A percentile compares a stretch with the other conserved stretches of the same genome.
Conservation (phyloP, 2,888 invertebrate species). For the Dynastes hyllus region DNA sequence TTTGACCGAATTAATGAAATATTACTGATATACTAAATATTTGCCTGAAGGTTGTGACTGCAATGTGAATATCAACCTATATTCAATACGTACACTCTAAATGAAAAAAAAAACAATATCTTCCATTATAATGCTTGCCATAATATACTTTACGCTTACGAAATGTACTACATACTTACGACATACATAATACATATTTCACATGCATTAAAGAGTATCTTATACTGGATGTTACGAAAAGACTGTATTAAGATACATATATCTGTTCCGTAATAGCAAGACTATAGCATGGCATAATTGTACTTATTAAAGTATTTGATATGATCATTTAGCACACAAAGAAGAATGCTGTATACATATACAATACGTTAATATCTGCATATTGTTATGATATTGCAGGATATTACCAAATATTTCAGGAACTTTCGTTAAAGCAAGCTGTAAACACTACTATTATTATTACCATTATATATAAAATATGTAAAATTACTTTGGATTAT, state of each 20-base stretch:
- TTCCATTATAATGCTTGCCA: constrained; percentile 43
- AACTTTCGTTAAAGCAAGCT: constrained; percentile 5
- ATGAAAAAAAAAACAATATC: constrained; percentile 18
- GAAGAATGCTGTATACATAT: not conserved
- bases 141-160: constrained; percentile 22
- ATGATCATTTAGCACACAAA: constrained; percentile 9
- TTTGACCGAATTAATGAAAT: no score
- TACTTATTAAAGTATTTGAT: constrained; percentile 21
- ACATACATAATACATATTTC: no score
- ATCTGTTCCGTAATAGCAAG: constrained; percentile 9
- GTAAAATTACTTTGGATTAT: constrained; percentile 25
- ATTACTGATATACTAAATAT: no score
- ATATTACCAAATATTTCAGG: not conserved
- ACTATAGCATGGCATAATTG: not conserved
- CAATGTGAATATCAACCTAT: not conserved
- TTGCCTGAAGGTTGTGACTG: no score
- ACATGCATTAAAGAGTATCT: not conserved
- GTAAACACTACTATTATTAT: constrained; percentile 17
- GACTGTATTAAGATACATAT: constrained; percentile 44
- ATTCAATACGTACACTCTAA: not conserved
- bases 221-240: constrained; percentile 34
- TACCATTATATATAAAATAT: not conserved
- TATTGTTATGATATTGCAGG: constrained; percentile 2
- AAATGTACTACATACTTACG: constrained; percentile 2
- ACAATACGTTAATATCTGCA: constrained; percentile 3